Conservation (phyloP, 1,140 invertebrate species). For the Trissolcus basalis region DNA sequence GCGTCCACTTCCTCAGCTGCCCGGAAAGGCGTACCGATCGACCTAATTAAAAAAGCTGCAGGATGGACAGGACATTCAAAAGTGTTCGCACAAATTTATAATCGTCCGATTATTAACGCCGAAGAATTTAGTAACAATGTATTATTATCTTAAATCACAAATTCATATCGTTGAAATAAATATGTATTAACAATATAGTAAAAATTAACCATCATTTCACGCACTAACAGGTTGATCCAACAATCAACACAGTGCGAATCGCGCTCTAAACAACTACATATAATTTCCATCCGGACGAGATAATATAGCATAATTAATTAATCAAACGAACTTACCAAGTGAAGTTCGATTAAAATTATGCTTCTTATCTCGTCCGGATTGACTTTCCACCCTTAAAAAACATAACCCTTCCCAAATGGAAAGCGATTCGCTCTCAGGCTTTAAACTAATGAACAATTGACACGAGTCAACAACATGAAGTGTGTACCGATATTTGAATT, state of each 20-base stretch:
- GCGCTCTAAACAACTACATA: not conserved
- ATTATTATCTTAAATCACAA: not conserved
- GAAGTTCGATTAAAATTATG: slow-evolving; percentile 1
- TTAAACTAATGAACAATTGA: no score
- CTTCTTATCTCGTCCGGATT: not conserved
- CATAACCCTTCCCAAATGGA: no score
- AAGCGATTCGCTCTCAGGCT: no score
- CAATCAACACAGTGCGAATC: not conserved
- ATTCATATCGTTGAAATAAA: not conserved
- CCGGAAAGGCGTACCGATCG: no score
- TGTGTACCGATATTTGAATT: no score
- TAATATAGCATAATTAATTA: not conserved
- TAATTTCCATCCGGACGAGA: not conserved
- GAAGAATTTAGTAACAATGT: not conserved
- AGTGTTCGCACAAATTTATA: no score
- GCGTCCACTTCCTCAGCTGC: no score
- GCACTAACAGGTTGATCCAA: no score
- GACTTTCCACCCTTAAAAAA: not conserved
- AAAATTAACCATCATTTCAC: not conserved
- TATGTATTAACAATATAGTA: not conserved
- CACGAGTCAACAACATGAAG: no score
- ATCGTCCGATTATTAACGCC: not conserved
- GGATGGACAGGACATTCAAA: no score
- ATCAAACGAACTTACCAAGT: slow-evolving; percentile 2
- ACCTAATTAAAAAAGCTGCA: no score